These are phyloP conservation scores for Eptesicus fuscus DNA, from an alignment of 2,113 vertebrate genomes.

Conservation along the genomic window DNA sequence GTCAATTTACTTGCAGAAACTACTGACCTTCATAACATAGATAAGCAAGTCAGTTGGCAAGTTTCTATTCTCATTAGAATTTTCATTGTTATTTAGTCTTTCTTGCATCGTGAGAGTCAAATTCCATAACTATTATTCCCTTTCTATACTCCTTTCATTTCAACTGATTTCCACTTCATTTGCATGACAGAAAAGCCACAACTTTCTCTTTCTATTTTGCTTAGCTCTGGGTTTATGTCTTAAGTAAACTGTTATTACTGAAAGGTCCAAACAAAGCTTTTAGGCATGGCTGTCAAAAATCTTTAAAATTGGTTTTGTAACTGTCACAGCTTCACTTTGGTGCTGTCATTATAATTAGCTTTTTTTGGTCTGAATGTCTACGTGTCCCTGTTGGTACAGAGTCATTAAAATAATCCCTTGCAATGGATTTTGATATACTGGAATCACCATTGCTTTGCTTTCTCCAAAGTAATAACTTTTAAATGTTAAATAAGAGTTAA, in stretches of 20 bases:
- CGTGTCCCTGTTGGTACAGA: neutral
- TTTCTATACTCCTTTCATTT: constrained; percentile 54
- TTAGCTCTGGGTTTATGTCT: constrained; percentile 61
- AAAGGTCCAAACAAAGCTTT: constrained; percentile 72
- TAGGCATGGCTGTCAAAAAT: constrained; percentile 67
- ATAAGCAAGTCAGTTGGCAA: constrained; percentile 41
- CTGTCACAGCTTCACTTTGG: constrained; percentile 65
- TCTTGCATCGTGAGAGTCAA: constrained; percentile 40
- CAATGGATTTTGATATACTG: constrained; percentile 62
- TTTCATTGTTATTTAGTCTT: constrained; percentile 52
- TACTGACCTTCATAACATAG: neutral
- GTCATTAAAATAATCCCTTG: constrained; percentile 62
- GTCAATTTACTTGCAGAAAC: neutral
- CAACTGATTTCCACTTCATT: constrained; percentile 62
- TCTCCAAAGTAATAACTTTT: constrained; percentile 57
- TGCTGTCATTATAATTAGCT: constrained; percentile 70
- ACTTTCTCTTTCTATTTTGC: constrained; percentile 67
- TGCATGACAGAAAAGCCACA: constrained; percentile 63
- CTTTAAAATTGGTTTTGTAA: constrained; percentile 70
- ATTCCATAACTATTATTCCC: constrained; percentile 47
- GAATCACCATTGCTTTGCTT: constrained; percentile 60
- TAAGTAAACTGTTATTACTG: constrained; percentile 73
- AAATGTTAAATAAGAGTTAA: constrained; percentile 62
- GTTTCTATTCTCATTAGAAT: constrained; percentile 30
- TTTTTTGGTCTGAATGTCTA: constrained; percentile 69